Percentiles rank a stretch among this genome's conserved stretches.
These are phyloP conservation scores for Sepioteuthis lessoniana DNA, from an alignment of 2,888 invertebrate species.

Conservation along the genomic window DNA sequence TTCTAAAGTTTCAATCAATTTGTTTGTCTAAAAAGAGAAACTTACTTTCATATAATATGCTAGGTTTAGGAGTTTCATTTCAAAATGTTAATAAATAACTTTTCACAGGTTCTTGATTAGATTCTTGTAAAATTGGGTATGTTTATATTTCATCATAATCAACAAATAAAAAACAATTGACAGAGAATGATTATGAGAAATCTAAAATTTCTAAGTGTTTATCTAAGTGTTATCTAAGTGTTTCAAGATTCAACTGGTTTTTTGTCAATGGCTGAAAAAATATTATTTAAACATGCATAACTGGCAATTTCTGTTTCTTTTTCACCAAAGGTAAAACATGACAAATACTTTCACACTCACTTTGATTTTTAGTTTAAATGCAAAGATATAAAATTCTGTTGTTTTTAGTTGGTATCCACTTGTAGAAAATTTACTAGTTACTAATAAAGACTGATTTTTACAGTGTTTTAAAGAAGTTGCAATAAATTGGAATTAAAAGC, in stretches of 20 bases:
- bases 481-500: not conserved
- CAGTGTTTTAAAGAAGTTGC: not conserved
- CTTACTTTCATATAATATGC: no score
- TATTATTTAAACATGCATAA: not conserved
- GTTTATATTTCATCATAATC: not conserved
- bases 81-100: no score
- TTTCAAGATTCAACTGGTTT: not conserved
- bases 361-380: not conserved
- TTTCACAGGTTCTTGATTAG: no score
- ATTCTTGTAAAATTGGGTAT: no score
- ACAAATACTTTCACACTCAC: not conserved
- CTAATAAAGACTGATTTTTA: slow-evolving; percentile 25
- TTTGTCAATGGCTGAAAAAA: not conserved
- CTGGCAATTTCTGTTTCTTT: not conserved
- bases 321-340: not conserved
- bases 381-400: no score
- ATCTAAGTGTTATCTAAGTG: no score
- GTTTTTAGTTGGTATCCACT: no score
- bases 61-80: no score
- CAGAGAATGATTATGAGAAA: not conserved
- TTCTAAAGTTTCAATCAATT: no score
- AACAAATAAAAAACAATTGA: not conserved
- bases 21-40: no score
- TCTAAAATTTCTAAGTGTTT: no score
- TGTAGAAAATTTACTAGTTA: not conserved